Evolutionary conservation across 2,888 invertebrate species (phyloP).

Genomic region (Tromatobia lineatoria): DNA sequence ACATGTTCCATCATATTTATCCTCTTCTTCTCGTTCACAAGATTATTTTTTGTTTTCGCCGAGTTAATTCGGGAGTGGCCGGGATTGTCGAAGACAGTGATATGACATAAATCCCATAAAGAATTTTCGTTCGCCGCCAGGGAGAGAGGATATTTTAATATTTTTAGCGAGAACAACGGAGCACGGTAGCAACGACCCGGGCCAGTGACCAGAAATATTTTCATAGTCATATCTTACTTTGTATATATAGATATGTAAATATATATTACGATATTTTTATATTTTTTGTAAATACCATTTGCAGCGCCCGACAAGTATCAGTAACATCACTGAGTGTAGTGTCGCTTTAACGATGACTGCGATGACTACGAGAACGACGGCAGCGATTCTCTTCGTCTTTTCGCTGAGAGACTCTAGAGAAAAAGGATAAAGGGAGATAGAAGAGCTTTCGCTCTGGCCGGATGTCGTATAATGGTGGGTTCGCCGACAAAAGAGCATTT

Average conservation of each 20-base stretch:
- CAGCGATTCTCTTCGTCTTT: constrained; percentile 20
- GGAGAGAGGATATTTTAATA: constrained; percentile 42
- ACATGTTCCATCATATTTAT: constrained; percentile 37
- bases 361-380: neutral
- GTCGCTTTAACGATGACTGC: constrained; percentile 59
- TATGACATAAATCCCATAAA: constrained; percentile 34
- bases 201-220: constrained; percentile 56
- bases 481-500: constrained; percentile 77
- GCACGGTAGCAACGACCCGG: constrained; percentile 9
- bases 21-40: neutral
- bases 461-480: constrained; percentile 78
- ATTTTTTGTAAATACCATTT: constrained; percentile 29
- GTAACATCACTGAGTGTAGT: constrained; percentile 37
- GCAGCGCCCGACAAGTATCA: constrained; percentile 22
- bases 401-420: neutral
- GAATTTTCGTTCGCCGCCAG: constrained; percentile 22
- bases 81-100: constrained; percentile 25
- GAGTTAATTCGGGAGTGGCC: constrained; percentile 30
- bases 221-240: constrained; percentile 52
- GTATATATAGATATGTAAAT: constrained; percentile 13
- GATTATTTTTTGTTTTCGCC: neutral
- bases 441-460: constrained; percentile 72
- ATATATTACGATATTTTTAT: constrained; percentile 15
- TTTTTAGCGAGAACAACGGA: constrained; percentile 62
- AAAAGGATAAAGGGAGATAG: constrained; percentile 27